Conservation (phyloP, 2,113 vertebrate species). For the Oryzias melastigma region DNA sequence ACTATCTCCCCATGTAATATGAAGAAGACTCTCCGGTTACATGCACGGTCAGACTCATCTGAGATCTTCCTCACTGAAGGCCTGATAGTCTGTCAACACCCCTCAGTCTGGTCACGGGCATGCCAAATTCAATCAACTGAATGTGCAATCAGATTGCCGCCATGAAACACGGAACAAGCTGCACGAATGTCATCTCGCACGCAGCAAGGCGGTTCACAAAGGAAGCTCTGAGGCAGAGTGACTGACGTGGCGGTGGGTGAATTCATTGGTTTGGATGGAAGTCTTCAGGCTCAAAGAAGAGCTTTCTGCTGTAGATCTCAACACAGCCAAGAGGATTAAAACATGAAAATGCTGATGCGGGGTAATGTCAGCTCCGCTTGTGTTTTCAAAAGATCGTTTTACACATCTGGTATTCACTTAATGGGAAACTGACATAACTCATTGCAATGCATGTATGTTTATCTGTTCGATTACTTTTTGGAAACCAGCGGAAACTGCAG, state of each 20-base stretch:
- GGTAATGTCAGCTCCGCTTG: background rate
- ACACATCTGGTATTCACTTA: too few relatives aligned
- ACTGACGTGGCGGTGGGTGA: slow-evolving; percentile 27
- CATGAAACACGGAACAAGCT: slow-evolving; percentile 43
- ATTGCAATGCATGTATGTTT: background rate
- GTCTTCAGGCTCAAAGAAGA: slow-evolving; percentile 25
- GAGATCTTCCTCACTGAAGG: slow-evolving; percentile 19
- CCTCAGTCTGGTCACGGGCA: slow-evolving; percentile 30
- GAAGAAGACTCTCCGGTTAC: slow-evolving; percentile 37
- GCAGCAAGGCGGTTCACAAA: slow-evolving; percentile 22
- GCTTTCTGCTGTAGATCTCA: background rate
- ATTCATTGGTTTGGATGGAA: slow-evolving; percentile 17
- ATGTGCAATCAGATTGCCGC: slow-evolving; percentile 50
- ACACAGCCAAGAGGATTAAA: background rate
- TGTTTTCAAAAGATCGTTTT: background rate
- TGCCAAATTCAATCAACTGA: slow-evolving; percentile 60
- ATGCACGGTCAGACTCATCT: slow-evolving; percentile 7
- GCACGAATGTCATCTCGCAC: slow-evolving; percentile 51
- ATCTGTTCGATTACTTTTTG: background rate
- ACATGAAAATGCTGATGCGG: background rate
- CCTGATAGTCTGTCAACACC: slow-evolving; percentile 53
- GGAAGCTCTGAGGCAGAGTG: slow-evolving; percentile 34
- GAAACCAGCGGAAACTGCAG: background rate
- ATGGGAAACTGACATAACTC: background rate
- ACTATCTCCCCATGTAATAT: slow-evolving; percentile 42